Evolutionary conservation across 2,888 invertebrate genomes (phyloP), one percentile per base, ranked within the genome.

Genomic region (Plebejus argus): DNA sequence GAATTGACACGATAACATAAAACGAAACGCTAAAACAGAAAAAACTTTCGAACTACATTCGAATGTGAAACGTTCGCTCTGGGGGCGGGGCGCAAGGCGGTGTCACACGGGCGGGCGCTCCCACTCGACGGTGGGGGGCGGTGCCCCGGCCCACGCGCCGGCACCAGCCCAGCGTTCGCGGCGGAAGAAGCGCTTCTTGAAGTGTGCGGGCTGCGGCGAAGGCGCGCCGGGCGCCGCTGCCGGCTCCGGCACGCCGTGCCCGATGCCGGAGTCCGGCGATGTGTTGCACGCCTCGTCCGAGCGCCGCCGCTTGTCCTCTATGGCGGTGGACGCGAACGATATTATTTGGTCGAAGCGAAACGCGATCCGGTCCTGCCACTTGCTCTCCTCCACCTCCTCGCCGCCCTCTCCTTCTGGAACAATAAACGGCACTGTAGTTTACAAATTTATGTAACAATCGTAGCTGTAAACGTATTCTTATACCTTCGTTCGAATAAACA

Each of bases 301-400:
- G 79, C 97, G 95, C 79, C 97, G 95, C 79, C 98, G 95, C 86
- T 98, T 96, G 91, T 98, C 97, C 88, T 97, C 98, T 88, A 98
- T 95, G 86, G 98, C 98, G 20, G 98, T 98, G 66, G 98, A 98
- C 76, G 98, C 98, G 88, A 98, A 98, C 79, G 98, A 98, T 82
- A 99, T 98, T 84, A 99, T 95, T 82, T 98, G 97, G 93, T 99
- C 99, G 94, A 99, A 99, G 77, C 98, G 98, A 83, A 97, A 98
- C 88, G 97, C 98, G 84, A 98, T 98, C 83, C 98, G 97, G 90
- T 98, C 97, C 90, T 98, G 98, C 98, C 98, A 98, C 90, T 98
- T 97, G 84, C 97, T 96, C 90, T 97, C 97, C 88, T 97, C 97
- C 83, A 96, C 97, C 84, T 96, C 96, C 86, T 95, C 95, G 84